Conservation (phyloP, 2,888 invertebrate genomes). For the Ochropleura leucogaster region DNA sequence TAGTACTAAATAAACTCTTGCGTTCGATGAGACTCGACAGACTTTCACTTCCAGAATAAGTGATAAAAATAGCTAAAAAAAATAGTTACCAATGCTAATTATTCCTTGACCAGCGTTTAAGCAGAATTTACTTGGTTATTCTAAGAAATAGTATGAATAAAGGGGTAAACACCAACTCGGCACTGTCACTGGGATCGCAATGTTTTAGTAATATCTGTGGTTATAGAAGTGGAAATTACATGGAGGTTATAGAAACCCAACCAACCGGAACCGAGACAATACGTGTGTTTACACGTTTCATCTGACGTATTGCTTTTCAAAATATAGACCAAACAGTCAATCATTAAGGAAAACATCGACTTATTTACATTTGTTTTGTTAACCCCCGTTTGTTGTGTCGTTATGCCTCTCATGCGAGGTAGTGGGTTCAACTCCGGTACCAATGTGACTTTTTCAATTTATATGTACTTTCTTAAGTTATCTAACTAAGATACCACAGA, state of each 20-base stretch:
- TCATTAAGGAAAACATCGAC: conserved; percentile 20
- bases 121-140: neutral
- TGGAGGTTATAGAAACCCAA: conserved; percentile 9
- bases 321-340: conserved; percentile 1
- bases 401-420: too few species aligned
- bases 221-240: conserved; percentile 1
- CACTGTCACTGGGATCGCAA: neutral
- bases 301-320: conserved; percentile 25
- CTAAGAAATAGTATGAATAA: neutral
- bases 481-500: too few species aligned
- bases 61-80: neutral
- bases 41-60: neutral
- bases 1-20: neutral
- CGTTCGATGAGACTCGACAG: neutral
- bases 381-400: too few species aligned
- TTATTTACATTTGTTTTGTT: neutral
- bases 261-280: conserved; percentile 17
- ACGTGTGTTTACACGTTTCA: conserved; percentile 9
- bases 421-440: too few species aligned
- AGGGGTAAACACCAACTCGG: neutral
- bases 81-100: neutral
- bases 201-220: conserved; percentile 6
- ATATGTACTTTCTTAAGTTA: too few species aligned
- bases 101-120: neutral
- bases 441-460: too few species aligned